Evolutionary conservation across 2,113 vertebrate species (phyloP).

Genomic region (Arvicanthis niloticus): DNA sequence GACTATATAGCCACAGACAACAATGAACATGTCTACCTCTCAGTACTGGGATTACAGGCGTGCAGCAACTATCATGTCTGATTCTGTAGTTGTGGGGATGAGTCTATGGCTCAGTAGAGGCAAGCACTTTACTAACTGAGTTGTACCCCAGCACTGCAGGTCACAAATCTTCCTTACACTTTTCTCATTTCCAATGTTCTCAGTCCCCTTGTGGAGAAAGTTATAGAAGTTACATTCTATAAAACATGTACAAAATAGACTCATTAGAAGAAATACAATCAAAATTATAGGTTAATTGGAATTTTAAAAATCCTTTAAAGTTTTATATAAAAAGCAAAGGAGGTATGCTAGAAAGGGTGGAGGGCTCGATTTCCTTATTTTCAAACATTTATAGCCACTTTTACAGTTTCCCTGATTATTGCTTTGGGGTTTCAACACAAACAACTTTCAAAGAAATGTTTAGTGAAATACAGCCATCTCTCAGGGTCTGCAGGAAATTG

Average conservation of each 20-base stretch:
- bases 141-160: neutral
- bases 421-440: constrained; percentile 39
- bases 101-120: neutral
- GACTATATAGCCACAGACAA: neutral
- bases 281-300: constrained; percentile 40
- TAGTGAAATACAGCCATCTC: neutral
- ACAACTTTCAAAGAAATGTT: neutral
- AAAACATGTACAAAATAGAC: constrained; percentile 2
- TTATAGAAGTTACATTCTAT: neutral
- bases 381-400: constrained; percentile 46
- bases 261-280: constrained; percentile 45
- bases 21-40: neutral
- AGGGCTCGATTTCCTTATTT: neutral
- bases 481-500: neutral
- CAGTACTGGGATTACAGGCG: neutral
- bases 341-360: neutral
- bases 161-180: neutral
- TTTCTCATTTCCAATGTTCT: constrained; percentile 29
- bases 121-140: neutral
- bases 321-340: constrained; percentile 54
- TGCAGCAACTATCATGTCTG: neutral
- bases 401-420: neutral
- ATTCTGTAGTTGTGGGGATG: neutral
- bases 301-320: constrained; percentile 22
- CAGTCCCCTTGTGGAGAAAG: neutral